Percentiles rank a stretch among this genome's conserved stretches.
Conservation (phyloP, 2,888 invertebrate species). For the Hirtodrosophila cameraria region DNA sequence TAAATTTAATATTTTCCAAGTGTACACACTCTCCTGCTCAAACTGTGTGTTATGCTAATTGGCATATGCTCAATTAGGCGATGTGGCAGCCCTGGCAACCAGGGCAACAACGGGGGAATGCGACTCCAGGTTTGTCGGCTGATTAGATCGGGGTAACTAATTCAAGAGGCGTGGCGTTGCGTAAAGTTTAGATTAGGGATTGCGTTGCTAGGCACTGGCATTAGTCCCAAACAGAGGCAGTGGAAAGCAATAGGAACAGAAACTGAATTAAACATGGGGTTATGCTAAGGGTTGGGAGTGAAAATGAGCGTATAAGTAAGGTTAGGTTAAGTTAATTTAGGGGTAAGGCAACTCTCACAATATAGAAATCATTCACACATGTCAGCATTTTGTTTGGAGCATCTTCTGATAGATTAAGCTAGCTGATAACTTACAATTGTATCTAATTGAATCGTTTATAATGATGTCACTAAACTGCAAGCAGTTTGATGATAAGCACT, state of each 20-base stretch:
- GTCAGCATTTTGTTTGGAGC: slow-evolving; percentile 49
- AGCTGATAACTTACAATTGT: slow-evolving; percentile 1
- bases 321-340: no score
- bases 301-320: no score
- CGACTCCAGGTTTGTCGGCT: slow-evolving; percentile 53
- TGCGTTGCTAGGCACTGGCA: slow-evolving; percentile 66
- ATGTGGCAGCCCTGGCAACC: slow-evolving; percentile 48
- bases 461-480: background rate
- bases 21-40: no score
- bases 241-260: background rate
- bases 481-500: no score
- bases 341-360: background rate
- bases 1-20: no score
- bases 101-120: slow-evolving; percentile 10
- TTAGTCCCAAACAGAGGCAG: slow-evolving; percentile 36
- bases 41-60: slow-evolving; percentile 64
- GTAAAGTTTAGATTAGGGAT: slow-evolving; percentile 41
- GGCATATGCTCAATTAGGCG: slow-evolving; percentile 78
- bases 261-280: slow-evolving; percentile 8
- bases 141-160: slow-evolving; percentile 75
- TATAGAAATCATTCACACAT: slow-evolving; percentile 57
- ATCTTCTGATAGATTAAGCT: slow-evolving; percentile 20
- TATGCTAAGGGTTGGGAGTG: background rate
- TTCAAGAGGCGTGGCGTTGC: slow-evolving; percentile 48
- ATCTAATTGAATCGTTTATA: slow-evolving; percentile 23